These are phyloP conservation scores for Sinocyclocheilus maitianheensis DNA, from an alignment of 2,113 vertebrate genomes.

Conservation along the genomic window DNA sequence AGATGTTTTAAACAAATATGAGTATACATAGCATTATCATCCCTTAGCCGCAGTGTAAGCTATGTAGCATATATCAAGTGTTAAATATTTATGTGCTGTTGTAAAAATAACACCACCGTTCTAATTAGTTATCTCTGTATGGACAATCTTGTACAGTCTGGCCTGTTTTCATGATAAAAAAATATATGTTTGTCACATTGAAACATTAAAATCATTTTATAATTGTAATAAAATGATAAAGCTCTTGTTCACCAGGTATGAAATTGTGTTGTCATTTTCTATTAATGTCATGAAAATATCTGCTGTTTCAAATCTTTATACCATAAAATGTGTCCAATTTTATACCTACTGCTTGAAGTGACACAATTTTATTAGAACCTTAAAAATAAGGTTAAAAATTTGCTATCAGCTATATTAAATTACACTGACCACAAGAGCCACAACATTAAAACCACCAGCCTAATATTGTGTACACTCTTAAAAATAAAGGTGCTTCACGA, in stretches of 20 bases:
- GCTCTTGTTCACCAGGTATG: neutral
- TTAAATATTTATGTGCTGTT: conserved; percentile 75
- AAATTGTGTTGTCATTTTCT: neutral
- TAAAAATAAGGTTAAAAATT: neutral
- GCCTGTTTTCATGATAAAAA: conserved; percentile 67
- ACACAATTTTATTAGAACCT: neutral
- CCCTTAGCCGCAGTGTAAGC: conserved; percentile 72
- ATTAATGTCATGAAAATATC: neutral
- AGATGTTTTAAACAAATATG: conserved; percentile 64
- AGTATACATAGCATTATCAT: conserved; percentile 67
- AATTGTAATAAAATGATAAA: conserved; percentile 72
- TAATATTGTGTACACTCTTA: neutral
- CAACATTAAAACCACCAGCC: neutral
- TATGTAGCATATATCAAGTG: conserved; percentile 68
- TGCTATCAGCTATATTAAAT: neutral
- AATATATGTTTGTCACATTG: conserved; percentile 63
- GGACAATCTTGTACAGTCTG: conserved; percentile 79
- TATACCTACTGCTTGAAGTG: no score
- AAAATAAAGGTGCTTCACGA: no score
- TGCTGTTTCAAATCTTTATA: conserved; percentile 1
- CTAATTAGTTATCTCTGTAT: conserved; percentile 73
- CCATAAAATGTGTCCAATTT: neutral
- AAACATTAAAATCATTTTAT: conserved; percentile 70
- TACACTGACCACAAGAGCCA: neutral
- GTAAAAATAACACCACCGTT: conserved; percentile 61